A percentile compares a stretch with the other conserved stretches of the same genome.
phyloP scores from a whole-genome alignment of 2,888 invertebrate species.

The Dicycla oo region DNA sequence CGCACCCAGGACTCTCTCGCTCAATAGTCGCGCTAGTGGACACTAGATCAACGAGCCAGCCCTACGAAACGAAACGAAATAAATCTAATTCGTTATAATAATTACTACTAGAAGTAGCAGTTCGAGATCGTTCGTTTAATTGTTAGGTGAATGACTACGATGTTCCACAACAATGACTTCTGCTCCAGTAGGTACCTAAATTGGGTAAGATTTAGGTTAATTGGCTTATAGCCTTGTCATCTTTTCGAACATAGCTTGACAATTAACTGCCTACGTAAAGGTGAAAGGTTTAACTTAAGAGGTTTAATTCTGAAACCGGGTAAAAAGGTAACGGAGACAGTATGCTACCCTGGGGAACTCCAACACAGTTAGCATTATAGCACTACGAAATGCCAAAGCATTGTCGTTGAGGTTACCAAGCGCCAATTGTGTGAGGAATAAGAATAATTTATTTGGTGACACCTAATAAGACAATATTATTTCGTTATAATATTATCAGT shows the following conservation, averaged over 20 bases:
- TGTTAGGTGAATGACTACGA: too few relatives aligned
- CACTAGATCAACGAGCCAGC: too few relatives aligned
- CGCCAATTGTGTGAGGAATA: not conserved
- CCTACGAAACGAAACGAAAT: not conserved
- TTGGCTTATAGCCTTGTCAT: conserved; percentile 15
- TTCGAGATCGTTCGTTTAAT: not conserved
- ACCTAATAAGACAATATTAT: not conserved
- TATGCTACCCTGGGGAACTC: conserved; percentile 16
- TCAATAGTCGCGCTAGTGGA: not conserved
- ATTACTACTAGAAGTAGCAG: not conserved
- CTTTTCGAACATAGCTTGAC: conserved; percentile 6
- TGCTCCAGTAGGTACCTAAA: conserved; percentile 4
- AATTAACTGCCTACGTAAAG: conserved; percentile 1
- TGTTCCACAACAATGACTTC: not conserved
- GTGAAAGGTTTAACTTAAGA: not conserved
- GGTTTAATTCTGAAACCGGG: not conserved
- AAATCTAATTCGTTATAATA: not conserved
- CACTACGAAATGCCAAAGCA: not conserved
- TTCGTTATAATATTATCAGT: not conserved
- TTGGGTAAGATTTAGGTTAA: conserved; percentile 27
- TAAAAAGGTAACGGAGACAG: conserved; percentile 4
- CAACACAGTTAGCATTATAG: not conserved
- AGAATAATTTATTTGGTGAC: conserved; percentile 1
- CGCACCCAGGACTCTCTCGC: too few relatives aligned
- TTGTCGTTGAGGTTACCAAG: conserved; percentile 2